Evolutionary conservation across 64 coral and sea anemone species (phyloP), one percentile per base, ranked within the genome.

Genomic region (Astreopora myriophthalma): DNA sequence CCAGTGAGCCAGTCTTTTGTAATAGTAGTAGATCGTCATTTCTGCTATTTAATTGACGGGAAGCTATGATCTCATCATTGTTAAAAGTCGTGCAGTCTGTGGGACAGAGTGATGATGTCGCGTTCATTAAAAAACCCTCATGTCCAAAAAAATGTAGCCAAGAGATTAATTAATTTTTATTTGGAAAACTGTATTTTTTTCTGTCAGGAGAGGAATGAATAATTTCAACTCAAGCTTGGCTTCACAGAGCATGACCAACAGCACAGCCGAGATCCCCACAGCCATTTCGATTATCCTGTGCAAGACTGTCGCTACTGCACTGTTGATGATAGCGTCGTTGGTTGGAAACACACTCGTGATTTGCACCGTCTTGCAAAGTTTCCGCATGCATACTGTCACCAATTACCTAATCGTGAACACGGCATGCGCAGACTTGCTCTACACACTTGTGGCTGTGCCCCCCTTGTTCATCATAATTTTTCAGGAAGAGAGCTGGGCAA

Each of bases 321-420:
- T 92, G 19, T 71, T 92, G 12, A 36, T 58, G 23, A 70, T 86
- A 20, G 49, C 58, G 17, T 82, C 90, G 36, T 62, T 92, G 8
- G 14, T 92, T 42, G 90, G 90, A 8, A 92, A 92, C 72, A 63
- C 33, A 10, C 46, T 92, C 0, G 90, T 92, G 29, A 76, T 92
- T 14, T 72, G 46, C 5, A 57, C 73, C 12, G 90, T 92, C 23
- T 25, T 74, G 5, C 79, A 85, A 40, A 92, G 73, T 40, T 48
- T 19, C 8, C 63, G 67, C 49, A 75, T 92, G 48, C 90, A 73
- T 8, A 92, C 90, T 48, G 90, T 86, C 5, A 92, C 80, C 23
- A 92, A 92, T 44, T 92, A 65, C 25, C 31, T 92, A 4, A 92
- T 92, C 6, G 80, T 92, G 27, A 92, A 92, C 68, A 92, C 86